Percentiles rank a stretch among this genome's conserved stretches.
phyloP scores from a whole-genome alignment of 2,113 vertebrate species.

The Uria lomvia region DNA sequence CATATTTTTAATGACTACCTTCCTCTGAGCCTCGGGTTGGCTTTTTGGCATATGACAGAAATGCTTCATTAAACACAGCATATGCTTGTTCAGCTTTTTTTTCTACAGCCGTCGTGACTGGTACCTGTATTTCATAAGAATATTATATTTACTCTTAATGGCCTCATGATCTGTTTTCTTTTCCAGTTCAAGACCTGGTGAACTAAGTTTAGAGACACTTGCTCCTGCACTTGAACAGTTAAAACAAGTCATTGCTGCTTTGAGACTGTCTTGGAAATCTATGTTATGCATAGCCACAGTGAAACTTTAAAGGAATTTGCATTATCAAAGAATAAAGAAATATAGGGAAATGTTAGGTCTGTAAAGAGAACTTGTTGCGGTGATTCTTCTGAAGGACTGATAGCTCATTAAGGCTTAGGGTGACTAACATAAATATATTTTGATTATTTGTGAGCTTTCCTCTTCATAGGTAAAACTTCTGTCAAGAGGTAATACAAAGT shows the following conservation, averaged over 20 bases:
- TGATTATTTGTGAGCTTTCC: neutral
- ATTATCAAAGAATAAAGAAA: neutral
- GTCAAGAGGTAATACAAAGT: neutral
- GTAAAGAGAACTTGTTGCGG: neutral
- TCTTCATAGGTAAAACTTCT: neutral
- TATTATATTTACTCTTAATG: neutral
- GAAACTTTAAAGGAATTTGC: no score
- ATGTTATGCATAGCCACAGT: no score
- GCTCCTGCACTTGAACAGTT: neutral
- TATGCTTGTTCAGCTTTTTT: neutral
- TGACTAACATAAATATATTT: neutral
- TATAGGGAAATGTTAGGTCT: neutral
- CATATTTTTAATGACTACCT: neutral
- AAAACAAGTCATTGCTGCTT: no score
- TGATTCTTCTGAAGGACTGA: neutral
- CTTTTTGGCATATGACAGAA: neutral
- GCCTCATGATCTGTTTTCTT: neutral
- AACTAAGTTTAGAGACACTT: neutral
- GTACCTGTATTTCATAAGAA: neutral
- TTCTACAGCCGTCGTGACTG: neutral
- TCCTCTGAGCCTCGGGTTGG: neutral
- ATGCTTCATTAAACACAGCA: neutral
- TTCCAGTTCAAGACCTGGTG: neutral
- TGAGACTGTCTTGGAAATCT: no score
- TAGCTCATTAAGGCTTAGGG: neutral